Conservation (phyloP, 2,113 vertebrate species). For the Amphiprion percula region DNA sequence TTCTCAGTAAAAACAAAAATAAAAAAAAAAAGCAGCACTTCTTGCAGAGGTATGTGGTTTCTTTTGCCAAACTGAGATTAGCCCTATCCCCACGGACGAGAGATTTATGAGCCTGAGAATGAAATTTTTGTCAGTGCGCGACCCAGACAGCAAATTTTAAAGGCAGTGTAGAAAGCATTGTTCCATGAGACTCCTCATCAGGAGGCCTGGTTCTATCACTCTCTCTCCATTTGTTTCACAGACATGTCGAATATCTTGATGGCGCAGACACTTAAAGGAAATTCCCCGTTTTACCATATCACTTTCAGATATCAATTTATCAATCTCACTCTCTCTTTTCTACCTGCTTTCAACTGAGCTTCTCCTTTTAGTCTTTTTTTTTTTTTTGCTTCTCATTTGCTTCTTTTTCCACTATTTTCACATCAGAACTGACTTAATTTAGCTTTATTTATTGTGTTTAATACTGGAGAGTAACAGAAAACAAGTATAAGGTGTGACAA, state of each 20-base stretch:
- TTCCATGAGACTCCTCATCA: slow-evolving; percentile 9
- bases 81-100: not conserved
- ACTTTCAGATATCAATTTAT: slow-evolving; percentile 28
- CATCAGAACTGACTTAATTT: not conserved
- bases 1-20: not conserved
- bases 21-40: slow-evolving; percentile 17
- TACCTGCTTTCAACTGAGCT: slow-evolving; percentile 10
- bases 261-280: not conserved
- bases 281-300: slow-evolving; percentile 3
- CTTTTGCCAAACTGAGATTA: slow-evolving; percentile 30
- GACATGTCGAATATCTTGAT: not conserved
- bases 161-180: slow-evolving; percentile 15
- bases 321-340: slow-evolving; percentile 7
- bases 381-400: not conserved
- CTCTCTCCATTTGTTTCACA: slow-evolving; percentile 7
- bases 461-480: not conserved
- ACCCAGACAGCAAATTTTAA: slow-evolving; percentile 25
- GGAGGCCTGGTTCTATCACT: not conserved
- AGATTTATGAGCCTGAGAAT: slow-evolving; percentile 55
- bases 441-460: not conserved
- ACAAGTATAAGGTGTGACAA: not conserved
- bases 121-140: slow-evolving; percentile 15
- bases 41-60: slow-evolving; percentile 44
- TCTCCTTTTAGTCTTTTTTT: not conserved
- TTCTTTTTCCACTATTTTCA: not conserved